Conservation (phyloP, 2,113 vertebrate species). For the Ginglymostoma cirratum region DNA sequence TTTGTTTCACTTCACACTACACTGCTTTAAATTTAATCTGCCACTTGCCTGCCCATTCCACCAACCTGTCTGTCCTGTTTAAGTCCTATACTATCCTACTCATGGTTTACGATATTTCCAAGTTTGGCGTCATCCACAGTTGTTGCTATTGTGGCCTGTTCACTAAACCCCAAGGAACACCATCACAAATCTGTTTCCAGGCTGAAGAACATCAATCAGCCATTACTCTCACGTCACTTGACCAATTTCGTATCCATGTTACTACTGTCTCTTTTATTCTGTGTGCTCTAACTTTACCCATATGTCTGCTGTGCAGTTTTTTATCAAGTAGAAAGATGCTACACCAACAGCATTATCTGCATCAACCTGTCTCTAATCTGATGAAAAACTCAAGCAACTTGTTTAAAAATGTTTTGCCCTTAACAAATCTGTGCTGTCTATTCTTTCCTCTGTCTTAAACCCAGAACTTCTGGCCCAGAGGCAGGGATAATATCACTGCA, state of each 20-base stretch:
- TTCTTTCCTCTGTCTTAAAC: neutral
- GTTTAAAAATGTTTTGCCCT: neutral
- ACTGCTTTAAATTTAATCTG: no score
- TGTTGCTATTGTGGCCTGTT: no score
- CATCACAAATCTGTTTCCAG: neutral
- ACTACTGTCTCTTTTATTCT: neutral
- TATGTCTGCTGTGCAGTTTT: neutral
- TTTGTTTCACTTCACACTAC: no score
- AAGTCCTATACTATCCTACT: no score
- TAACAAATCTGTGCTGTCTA: neutral
- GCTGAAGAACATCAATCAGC: neutral
- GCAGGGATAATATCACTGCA: no score
- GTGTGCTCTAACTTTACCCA: neutral
- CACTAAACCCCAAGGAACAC: neutral
- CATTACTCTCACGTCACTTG: neutral
- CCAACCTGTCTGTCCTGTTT: no score
- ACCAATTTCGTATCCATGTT: neutral
- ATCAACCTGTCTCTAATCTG: neutral
- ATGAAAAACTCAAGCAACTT: neutral
- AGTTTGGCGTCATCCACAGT: no score
- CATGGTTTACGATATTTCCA: no score
- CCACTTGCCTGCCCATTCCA: no score
- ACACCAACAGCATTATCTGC: neutral
- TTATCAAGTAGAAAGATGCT: neutral
- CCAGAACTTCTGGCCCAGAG: no score